Conservation (phyloP, 2,888 invertebrate genomes). For the Amiota minor region DNA sequence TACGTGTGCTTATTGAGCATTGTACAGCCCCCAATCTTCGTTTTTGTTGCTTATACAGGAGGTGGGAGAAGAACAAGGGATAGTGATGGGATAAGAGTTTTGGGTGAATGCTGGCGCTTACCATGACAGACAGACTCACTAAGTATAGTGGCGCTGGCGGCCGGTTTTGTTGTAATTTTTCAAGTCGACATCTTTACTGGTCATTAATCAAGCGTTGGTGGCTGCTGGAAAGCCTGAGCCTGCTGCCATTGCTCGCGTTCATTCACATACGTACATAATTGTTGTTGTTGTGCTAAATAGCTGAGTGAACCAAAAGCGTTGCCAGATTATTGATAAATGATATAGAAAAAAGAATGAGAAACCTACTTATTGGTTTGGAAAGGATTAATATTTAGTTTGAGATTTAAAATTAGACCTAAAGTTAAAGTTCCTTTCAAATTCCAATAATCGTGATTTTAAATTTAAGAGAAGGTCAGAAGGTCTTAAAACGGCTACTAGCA, state of each 20-base stretch:
- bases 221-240: conserved; percentile 25
- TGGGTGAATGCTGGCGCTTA: conserved; percentile 34
- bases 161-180: conserved; percentile 63
- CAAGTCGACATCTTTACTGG: conserved; percentile 63
- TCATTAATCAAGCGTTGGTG: conserved; percentile 56
- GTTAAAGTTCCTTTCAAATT: too few species aligned
- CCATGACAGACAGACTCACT: conserved; percentile 39
- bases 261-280: conserved; percentile 17
- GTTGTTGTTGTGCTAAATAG: conserved; percentile 16
- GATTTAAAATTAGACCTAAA: too few species aligned
- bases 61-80: too few species aligned
- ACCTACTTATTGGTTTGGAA: too few species aligned
- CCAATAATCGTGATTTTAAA: too few species aligned
- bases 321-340: conserved; percentile 16
- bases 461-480: too few species aligned
- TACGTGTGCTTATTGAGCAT: conserved; percentile 50
- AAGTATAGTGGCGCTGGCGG: conserved; percentile 43
- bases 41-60: too few species aligned
- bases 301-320: conserved; percentile 7
- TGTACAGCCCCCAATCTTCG: too few species aligned
- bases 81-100: too few species aligned
- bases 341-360: too few species aligned
- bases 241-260: conserved; percentile 40
- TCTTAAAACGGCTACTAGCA: too few species aligned
- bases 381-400: too few species aligned